Conservation (phyloP, 2,797 vertebrate species). For the Typhlichthys eigenmanni region DNA sequence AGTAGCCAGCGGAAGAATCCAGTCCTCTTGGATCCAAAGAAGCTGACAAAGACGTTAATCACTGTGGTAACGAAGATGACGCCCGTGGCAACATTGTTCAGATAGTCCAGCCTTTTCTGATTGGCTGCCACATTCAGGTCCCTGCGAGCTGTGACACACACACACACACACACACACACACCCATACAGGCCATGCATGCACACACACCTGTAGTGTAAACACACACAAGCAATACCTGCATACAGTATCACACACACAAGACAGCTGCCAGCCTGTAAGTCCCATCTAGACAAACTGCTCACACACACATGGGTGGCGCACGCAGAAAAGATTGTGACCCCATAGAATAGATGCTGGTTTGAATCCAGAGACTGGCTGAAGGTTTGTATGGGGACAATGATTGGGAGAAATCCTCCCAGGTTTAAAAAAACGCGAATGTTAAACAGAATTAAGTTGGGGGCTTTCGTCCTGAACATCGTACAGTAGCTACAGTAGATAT, state of each 20-base stretch:
- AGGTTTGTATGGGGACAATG: too few relatives aligned
- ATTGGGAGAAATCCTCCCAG: too few relatives aligned
- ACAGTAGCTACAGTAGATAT: too few relatives aligned
- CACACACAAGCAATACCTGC: not conserved
- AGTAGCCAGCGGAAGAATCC: conserved; percentile 76
- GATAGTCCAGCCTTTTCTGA: conserved; percentile 74
- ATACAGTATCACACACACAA: conserved; percentile 1
- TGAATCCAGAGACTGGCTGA: too few relatives aligned
- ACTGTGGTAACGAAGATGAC: conserved; percentile 68
- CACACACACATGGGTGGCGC: not conserved
- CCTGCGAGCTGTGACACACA: conserved; percentile 66
- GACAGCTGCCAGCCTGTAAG: not conserved
- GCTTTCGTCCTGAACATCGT: too few relatives aligned
- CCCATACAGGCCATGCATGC: conserved; percentile 3
- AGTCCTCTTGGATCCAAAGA: conserved; percentile 74
- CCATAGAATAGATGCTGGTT: too few relatives aligned
- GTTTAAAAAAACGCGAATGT: too few relatives aligned
- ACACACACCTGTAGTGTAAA: conserved; percentile 5
- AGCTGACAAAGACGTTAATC: conserved; percentile 71
- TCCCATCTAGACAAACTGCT: not conserved
- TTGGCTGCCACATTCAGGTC: conserved; percentile 76
- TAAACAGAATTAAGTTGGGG: too few relatives aligned
- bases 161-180: conserved; percentile 31
- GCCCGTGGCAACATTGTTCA: conserved; percentile 71
- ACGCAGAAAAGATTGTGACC: too few relatives aligned